phyloP scores from a whole-genome alignment of 1,140 invertebrate genomes.

The Myzus persicae region DNA sequence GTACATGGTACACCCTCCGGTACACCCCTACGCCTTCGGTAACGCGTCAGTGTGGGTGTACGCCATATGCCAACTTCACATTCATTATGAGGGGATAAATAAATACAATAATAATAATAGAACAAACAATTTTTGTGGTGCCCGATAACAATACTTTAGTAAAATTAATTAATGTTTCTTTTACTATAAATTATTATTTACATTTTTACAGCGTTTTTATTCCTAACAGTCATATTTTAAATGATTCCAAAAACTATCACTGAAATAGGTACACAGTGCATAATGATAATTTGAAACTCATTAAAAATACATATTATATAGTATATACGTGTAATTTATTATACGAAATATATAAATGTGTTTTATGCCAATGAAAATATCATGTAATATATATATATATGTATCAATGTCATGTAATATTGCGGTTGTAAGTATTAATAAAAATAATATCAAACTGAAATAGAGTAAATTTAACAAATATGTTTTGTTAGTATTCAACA shows the following conservation, averaged over 20 bases:
- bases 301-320: neutral
- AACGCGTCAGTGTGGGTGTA: neutral
- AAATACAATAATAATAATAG: neutral
- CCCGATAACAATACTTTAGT: neutral
- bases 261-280: neutral
- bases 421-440: neutral
- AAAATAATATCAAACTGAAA: neutral
- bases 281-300: neutral
- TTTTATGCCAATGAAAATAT: neutral
- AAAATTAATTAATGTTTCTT: neutral
- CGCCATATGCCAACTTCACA: neutral
- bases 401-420: no score
- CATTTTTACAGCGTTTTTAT: neutral
- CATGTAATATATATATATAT: no score
- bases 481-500: neutral
- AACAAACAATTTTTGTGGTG: neutral
- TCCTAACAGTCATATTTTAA: neutral
- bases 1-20: neutral
- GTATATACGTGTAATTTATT: no score
- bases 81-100: neutral
- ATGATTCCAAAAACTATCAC: neutral
- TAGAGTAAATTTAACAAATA: neutral
- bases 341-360: neutral
- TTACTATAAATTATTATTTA: neutral
- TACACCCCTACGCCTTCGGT: neutral